These are phyloP conservation scores for Danio rerio DNA, from an alignment of 2,113 vertebrate genomes.

Conservation along the genomic window GRCz12tu NC_133193.1:36507501-36508000, in stretches of 20 bases:
- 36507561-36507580: slow-evolving; percentile 29
- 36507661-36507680: slow-evolving; percentile 40
- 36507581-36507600: slow-evolving; percentile 27
- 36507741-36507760: slow-evolving; percentile 37
- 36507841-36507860: slow-evolving; percentile 51
- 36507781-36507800: slow-evolving; percentile 47
- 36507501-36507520: neutral
- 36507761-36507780: slow-evolving; percentile 32
- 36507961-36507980: slow-evolving; percentile 45
- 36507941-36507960: slow-evolving; percentile 49
- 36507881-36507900: slow-evolving; percentile 51
- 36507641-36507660: slow-evolving; percentile 28
- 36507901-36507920: slow-evolving; percentile 46
- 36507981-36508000: slow-evolving; percentile 44
- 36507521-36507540: slow-evolving; percentile 24
- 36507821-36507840: slow-evolving; percentile 50
- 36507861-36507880: slow-evolving; percentile 45
- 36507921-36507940: slow-evolving; percentile 41
- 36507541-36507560: slow-evolving; percentile 20
- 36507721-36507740: slow-evolving; percentile 29
- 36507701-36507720: slow-evolving; percentile 32
- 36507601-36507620: slow-evolving; percentile 26
- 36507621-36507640: slow-evolving; percentile 15
- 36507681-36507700: slow-evolving; percentile 24
- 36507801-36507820: slow-evolving; percentile 54